phyloP scores from a whole-genome alignment of 2,888 invertebrate genomes.

The Nematopogon swammerdamellus region DNA sequence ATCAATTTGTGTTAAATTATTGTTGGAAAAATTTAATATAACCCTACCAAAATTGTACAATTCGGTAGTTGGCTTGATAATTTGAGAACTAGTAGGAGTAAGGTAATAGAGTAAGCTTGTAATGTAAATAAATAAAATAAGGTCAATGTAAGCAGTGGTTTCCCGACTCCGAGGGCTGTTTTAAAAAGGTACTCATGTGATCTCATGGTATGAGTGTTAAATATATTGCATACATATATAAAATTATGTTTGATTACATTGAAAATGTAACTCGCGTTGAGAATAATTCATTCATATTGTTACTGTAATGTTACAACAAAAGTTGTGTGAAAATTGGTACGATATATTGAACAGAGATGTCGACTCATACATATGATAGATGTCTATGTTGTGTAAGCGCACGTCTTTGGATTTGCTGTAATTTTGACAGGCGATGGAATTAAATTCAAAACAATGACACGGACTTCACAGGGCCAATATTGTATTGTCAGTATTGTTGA shows the following conservation, averaged over 20 bases:
- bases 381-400: too few species aligned
- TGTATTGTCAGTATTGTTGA: too few species aligned
- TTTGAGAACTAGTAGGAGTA: background rate
- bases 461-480: too few species aligned
- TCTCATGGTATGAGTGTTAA: conserved; percentile 50
- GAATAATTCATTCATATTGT: conserved; percentile 8
- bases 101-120: background rate
- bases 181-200: conserved; percentile 43
- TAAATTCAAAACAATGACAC: too few species aligned
- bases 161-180: conserved; percentile 12
- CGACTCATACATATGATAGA: too few species aligned
- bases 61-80: too few species aligned
- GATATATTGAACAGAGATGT: conserved; percentile 2
- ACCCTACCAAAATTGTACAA: too few species aligned
- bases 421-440: too few species aligned
- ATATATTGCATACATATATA: background rate
- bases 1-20: too few species aligned
- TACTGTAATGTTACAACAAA: background rate
- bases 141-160: conserved; percentile 1
- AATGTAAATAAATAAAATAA: background rate
- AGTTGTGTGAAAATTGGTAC: conserved; percentile 3
- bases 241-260: conserved; percentile 12
- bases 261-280: conserved; percentile 1
- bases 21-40: too few species aligned
- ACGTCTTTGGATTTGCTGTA: too few species aligned